A percentile compares a stretch with the other conserved stretches of the same genome.
Evolutionary conservation across 1,140 invertebrate species (phyloP).

Genomic region (Drosophila biarmipes): DNA sequence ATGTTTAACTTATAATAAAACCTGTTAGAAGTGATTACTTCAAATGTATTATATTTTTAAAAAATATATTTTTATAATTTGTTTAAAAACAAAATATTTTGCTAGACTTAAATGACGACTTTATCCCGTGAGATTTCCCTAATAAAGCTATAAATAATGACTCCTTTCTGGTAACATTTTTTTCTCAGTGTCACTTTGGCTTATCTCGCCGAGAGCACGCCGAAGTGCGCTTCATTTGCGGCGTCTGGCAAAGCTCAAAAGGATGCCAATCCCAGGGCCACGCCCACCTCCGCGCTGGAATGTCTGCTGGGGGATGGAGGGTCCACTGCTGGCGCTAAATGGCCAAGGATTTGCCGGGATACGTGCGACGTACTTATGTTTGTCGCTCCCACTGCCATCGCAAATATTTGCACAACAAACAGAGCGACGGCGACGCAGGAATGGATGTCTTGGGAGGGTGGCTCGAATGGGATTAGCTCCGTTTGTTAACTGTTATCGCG

Average conservation of each 20-base stretch:
- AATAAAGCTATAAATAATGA: too few relatives aligned
- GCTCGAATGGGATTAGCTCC: slow-evolving; percentile 65
- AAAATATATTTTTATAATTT: too few relatives aligned
- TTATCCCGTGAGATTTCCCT: too few relatives aligned
- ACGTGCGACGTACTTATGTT: slow-evolving; percentile 74
- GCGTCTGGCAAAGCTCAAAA: slow-evolving; percentile 64
- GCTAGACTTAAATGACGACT: too few relatives aligned
- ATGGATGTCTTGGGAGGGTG: slow-evolving; percentile 18
- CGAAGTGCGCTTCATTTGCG: slow-evolving; percentile 75
- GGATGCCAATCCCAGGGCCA: slow-evolving; percentile 45
- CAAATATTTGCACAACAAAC: slow-evolving; percentile 78
- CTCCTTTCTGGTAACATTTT: not conserved
- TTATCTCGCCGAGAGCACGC: slow-evolving; percentile 71
- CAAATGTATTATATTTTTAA: too few relatives aligned
- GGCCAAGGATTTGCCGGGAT: slow-evolving; percentile 68
- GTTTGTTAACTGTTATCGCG: slow-evolving; percentile 79
- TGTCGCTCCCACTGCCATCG: slow-evolving; percentile 65
- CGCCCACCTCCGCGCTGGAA: not conserved
- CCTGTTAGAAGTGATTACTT: too few relatives aligned
- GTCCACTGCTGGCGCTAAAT: slow-evolving; percentile 68
- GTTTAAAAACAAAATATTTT: too few relatives aligned
- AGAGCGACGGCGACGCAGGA: slow-evolving; percentile 3
- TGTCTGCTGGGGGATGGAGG: slow-evolving; percentile 30
- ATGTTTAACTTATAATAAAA: too few relatives aligned
- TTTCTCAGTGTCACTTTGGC: slow-evolving; percentile 38